A percentile compares a stretch with the other conserved stretches of the same genome.
phyloP scores from a whole-genome alignment of 2,113 vertebrate genomes.

The Callorhinus ursinus region DNA sequence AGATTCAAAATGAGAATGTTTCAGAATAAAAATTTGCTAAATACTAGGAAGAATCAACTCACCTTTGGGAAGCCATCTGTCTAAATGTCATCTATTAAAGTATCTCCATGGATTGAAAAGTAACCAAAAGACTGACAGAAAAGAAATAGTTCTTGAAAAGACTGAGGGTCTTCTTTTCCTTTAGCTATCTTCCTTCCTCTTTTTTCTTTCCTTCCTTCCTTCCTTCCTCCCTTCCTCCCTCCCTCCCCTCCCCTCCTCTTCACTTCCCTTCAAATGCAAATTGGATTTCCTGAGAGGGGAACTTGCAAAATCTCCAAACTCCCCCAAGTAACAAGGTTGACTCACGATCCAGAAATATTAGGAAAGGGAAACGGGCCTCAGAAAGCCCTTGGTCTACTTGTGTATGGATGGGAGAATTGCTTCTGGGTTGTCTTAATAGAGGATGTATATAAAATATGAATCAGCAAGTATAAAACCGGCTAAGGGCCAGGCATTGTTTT shows the following conservation, averaged over 20 bases:
- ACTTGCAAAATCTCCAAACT: conserved; percentile 8
- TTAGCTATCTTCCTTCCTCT: background rate
- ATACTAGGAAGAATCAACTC: background rate
- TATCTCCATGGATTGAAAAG: background rate
- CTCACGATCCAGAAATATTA: background rate
- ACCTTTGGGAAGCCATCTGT: background rate
- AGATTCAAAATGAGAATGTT: background rate
- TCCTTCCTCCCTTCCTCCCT: background rate
- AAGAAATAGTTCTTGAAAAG: conserved; percentile 3
- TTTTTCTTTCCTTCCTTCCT: background rate
- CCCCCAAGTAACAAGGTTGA: background rate
- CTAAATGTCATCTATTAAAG: conserved; percentile 2
- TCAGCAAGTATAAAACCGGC: background rate
- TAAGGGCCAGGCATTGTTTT: background rate
- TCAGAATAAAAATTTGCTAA: conserved; percentile 8
- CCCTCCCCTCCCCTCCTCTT: background rate
- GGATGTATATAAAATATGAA: background rate
- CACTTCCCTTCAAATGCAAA: background rate
- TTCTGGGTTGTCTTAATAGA: background rate
- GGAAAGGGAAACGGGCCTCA: background rate
- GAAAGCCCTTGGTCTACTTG: background rate
- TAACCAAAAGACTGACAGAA: background rate
- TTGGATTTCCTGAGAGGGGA: background rate
- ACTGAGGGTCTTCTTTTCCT: background rate
- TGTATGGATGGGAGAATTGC: background rate